Evolutionary conservation across 2,888 invertebrate species (phyloP).

Genomic region (Hypsopygia costalis): DNA sequence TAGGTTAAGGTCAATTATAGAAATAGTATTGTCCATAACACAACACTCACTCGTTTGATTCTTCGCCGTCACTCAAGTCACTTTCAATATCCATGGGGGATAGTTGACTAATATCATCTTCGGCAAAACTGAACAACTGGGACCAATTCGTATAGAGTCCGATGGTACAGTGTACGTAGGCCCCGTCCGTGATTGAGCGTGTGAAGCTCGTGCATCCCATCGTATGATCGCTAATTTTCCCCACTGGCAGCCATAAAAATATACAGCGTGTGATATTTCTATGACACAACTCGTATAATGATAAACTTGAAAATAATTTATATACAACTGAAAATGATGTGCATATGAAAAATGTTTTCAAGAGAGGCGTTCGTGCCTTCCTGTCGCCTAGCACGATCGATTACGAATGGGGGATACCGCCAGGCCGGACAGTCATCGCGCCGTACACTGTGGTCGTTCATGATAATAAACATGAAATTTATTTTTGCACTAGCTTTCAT

Average conservation of each 20-base stretch:
- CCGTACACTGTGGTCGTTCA: no score
- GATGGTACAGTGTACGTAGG: no score
- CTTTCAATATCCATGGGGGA: not conserved
- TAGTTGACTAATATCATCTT: not conserved
- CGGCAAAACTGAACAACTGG: not conserved
- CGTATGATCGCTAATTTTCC: conserved; percentile 5
- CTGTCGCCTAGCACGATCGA: not conserved
- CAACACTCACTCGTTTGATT: not conserved
- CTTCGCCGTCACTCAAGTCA: not conserved
- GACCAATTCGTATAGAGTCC: not conserved
- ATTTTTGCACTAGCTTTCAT: no score
- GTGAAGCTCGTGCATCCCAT: conserved; percentile 11
- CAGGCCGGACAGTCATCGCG: not conserved
- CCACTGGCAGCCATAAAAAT: conserved; percentile 5
- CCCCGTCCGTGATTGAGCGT: conserved; percentile 7
- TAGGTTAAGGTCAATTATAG: no score
- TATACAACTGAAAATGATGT: no score
- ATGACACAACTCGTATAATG: not conserved
- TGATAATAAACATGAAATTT: no score
- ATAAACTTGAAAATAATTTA: no score
- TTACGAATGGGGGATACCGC: not conserved
- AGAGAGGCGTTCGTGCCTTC: not conserved
- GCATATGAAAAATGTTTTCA: no score
- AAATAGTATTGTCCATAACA: no score
- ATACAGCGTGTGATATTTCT: conserved; percentile 8